Percentiles rank a stretch among this genome's conserved stretches.
phyloP scores from a whole-genome alignment of 2,888 invertebrate genomes.

The Diabrotica balteata region DNA sequence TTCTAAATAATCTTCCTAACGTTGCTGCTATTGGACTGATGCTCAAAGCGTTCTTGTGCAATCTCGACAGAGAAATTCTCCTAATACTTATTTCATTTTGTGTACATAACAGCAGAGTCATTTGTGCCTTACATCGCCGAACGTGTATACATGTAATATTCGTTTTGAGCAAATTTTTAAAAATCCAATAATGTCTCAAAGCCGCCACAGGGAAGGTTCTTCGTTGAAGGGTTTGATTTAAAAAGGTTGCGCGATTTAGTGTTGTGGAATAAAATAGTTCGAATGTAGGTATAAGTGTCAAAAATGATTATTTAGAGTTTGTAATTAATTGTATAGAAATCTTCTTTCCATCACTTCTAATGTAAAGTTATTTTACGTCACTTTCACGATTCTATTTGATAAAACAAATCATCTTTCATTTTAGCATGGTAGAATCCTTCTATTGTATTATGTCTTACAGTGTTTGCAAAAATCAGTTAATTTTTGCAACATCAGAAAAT shows the following conservation, averaged over 20 bases:
- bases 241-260: constrained; percentile 1
- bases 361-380: no score
- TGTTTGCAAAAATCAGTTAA: no score
- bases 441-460: no score
- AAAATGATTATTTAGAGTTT: no score
- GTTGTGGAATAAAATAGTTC: neutral
- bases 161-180: constrained; percentile 23
- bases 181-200: constrained; percentile 24
- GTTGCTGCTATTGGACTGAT: neutral
- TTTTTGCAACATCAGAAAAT: no score
- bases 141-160: constrained; percentile 18
- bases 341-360: no score
- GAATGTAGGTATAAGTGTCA: no score
- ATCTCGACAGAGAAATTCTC: constrained; percentile 1
- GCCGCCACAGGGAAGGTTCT: neutral
- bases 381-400: no score
- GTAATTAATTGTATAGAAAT: no score
- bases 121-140: constrained; percentile 8
- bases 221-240: neutral
- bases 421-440: no score
- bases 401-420: no score
- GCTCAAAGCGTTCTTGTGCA: neutral
- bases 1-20: neutral
- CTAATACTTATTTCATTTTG: constrained; percentile 14
- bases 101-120: constrained; percentile 11